Evolutionary conservation across 1,140 invertebrate genomes (phyloP), one percentile per base, ranked within the genome.

Genomic region (Phortica variegata): DNA sequence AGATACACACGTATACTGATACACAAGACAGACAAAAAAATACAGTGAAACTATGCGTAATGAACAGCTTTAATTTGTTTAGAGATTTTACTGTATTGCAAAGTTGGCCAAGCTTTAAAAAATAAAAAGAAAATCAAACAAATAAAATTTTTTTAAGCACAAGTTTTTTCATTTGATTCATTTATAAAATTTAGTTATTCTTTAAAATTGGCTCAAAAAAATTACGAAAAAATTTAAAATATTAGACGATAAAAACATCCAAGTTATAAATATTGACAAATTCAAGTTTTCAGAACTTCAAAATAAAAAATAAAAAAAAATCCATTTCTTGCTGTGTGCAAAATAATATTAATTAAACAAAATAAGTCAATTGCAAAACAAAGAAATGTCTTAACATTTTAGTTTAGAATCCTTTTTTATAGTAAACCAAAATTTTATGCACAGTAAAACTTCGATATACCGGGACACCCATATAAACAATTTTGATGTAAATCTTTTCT

Each of bases 401-500:
- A 52, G 41, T 44, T 65, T 29, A 58, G 61, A n/a, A n/a, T n/a
- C n/a, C n/a, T n/a, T n/a, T n/a, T n/a, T n/a, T n/a, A n/a, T n/a
- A n/a, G n/a, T n/a, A n/a, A n/a, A n/a, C n/a, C n/a, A n/a, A n/a
- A n/a, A n/a, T n/a, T n/a, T n/a, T n/a, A n/a, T n/a, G n/a, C n/a
- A n/a, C n/a, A n/a, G n/a, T n/a, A n/a, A n/a, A n/a, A n/a, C n/a
- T n/a, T n/a, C n/a, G n/a, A n/a, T n/a, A n/a, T n/a, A n/a, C n/a
- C n/a, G n/a, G n/a, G n/a, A n/a, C n/a, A n/a, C n/a, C n/a, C n/a
- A n/a, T n/a, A 58, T 65, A 58, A 65, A 65, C 42, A 47, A 32
- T 32, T 54, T 56, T 48, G 47, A 33, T 58, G 61, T 65, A 65
- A 65, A 66, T 68, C 43, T 39, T 33, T 61, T 62, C 61, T 68